phyloP scores from a whole-genome alignment of 2,113 vertebrate species.

The Microcebus griseorufus region DNA sequence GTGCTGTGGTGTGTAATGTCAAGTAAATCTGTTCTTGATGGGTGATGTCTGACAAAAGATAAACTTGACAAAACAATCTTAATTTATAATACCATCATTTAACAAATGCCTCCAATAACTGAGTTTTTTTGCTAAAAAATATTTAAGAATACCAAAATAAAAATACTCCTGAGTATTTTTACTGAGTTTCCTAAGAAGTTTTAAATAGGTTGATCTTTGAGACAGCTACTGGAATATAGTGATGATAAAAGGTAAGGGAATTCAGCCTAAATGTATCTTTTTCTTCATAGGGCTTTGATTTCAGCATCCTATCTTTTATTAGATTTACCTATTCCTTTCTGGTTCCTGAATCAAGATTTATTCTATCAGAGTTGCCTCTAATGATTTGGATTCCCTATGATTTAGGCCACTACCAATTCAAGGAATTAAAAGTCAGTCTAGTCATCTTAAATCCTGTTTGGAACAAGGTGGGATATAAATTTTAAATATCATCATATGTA shows the following conservation, averaged over 20 bases:
- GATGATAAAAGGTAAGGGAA: constrained; percentile 40
- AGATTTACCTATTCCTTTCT: not conserved
- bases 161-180: not conserved
- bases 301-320: not conserved
- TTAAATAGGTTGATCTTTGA: constrained; percentile 37
- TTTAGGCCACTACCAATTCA: constrained; percentile 42
- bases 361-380: constrained; percentile 30
- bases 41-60: not conserved
- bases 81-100: constrained; percentile 16
- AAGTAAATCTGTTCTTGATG: constrained; percentile 61
- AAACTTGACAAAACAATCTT: constrained; percentile 30
- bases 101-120: constrained; percentile 9
- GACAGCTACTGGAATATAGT: not conserved
- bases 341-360: constrained; percentile 45
- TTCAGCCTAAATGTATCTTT: constrained; percentile 3
- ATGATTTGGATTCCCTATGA: constrained; percentile 29
- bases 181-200: not conserved
- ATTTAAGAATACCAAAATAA: constrained; percentile 44
- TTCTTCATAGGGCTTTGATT: constrained; percentile 5
- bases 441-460: constrained; percentile 45
- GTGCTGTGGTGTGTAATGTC: constrained; percentile 60
- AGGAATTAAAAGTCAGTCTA: constrained; percentile 29
- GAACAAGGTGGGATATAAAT: constrained; percentile 55
- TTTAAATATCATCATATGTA: constrained; percentile 35
- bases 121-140: constrained; percentile 52